A percentile compares a stretch with the other conserved stretches of the same genome.
These are phyloP conservation scores for Aricia artaxerxes DNA, from an alignment of 2,888 invertebrate species.

Conservation along the genomic window DNA sequence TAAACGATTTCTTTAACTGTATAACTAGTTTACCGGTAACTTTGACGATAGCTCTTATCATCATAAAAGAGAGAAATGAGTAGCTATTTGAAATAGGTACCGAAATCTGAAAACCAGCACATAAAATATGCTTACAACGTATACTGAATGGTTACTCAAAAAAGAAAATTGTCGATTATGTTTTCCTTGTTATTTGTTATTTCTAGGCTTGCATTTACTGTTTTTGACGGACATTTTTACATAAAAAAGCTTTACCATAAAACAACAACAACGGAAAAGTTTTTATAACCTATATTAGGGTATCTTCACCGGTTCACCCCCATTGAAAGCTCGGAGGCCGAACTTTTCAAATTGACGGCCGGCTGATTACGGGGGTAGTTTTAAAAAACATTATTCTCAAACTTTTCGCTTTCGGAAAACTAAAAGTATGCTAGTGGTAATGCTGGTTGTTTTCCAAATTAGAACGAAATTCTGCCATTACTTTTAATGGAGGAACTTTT, in stretches of 20 bases:
- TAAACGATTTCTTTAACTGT: too few species aligned
- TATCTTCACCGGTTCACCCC: conserved; percentile 13
- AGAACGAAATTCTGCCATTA: conserved; percentile 10
- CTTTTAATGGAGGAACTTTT: conserved; percentile 4
- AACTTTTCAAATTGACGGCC: conserved; percentile 31
- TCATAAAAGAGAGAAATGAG: too few species aligned
- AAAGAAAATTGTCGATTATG: background rate
- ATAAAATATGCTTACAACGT: too few species aligned
- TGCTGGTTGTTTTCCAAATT: conserved; percentile 20
- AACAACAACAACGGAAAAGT: conserved; percentile 9
- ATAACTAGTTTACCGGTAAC: too few species aligned
- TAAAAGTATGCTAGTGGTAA: conserved; percentile 29
- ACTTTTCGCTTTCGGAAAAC: conserved; percentile 26
- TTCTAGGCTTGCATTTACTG: background rate
- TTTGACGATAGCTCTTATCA: too few species aligned
- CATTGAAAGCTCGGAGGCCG: conserved; percentile 18
- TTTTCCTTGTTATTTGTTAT: background rate
- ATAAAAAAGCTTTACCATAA: background rate
- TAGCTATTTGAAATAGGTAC: too few species aligned
- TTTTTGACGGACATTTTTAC: background rate
- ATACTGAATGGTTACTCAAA: too few species aligned
- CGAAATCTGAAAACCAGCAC: too few species aligned
- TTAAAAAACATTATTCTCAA: conserved; percentile 26
- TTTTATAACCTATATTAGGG: conserved; percentile 15
- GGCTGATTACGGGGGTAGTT: conserved; percentile 33